Conservation (phyloP, 2,888 invertebrate genomes). For the Melanargia galathea region DNA sequence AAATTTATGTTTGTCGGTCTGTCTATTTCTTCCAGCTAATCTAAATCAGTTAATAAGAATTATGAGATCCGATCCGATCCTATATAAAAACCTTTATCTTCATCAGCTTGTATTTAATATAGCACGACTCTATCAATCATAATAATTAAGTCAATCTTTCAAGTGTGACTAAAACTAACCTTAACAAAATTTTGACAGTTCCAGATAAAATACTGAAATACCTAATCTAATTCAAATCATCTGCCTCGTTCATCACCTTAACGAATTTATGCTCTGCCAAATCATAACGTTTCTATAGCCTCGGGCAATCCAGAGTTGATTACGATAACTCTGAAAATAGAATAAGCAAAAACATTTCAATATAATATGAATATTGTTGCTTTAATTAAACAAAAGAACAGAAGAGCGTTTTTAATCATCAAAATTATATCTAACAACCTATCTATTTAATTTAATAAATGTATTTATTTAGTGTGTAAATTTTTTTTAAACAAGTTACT, state of each 20-base stretch:
- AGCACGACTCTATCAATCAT: too few relatives aligned
- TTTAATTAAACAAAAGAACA: too few relatives aligned
- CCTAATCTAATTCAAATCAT: conserved; percentile 23
- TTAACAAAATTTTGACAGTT: conserved; percentile 13
- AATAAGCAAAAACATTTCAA: conserved; percentile 2
- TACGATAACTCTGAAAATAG: conserved; percentile 10
- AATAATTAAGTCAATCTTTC: background rate
- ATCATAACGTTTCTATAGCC: conserved; percentile 13
- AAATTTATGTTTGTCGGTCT: too few relatives aligned
- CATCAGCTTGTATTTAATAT: too few relatives aligned
- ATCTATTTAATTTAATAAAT: too few relatives aligned
- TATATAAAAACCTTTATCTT: too few relatives aligned
- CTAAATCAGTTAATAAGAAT: too few relatives aligned
- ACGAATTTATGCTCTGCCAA: conserved; percentile 22
- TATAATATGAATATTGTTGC: background rate
- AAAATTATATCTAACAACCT: background rate
- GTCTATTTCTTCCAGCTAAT: too few relatives aligned
- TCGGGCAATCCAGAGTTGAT: conserved; percentile 2
- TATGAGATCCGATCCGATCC: too few relatives aligned
- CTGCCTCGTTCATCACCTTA: conserved; percentile 26
- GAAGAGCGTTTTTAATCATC: background rate
- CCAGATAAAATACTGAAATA: conserved; percentile 21
- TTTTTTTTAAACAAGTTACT: too few relatives aligned
- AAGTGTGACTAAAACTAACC: background rate
- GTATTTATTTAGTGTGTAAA: too few relatives aligned